Conservation (phyloP, 1,140 invertebrate genomes). For the Calycopis cecrops region DNA sequence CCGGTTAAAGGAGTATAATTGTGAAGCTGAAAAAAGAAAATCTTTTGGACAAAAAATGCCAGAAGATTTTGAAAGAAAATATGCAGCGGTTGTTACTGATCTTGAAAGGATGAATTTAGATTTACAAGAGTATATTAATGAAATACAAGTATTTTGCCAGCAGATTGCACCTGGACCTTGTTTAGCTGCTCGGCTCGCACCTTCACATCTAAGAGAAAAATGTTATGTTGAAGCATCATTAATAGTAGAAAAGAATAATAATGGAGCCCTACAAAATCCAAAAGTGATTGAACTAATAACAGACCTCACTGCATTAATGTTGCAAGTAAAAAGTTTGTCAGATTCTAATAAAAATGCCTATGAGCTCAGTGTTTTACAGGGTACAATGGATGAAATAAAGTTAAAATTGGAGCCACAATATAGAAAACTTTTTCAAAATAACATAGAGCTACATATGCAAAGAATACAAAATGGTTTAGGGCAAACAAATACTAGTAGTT, state of each 20-base stretch:
- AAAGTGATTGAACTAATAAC: conserved; percentile 87
- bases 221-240: conserved; percentile 89
- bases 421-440: conserved; percentile 90
- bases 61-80: conserved; percentile 92
- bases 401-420: conserved; percentile 86
- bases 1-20: conserved; percentile 90
- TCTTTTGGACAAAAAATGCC: conserved; percentile 86
- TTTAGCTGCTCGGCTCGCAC: conserved; percentile 90
- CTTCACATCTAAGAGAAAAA: conserved; percentile 89
- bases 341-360: conserved; percentile 93
- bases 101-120: conserved; percentile 94
- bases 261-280: conserved; percentile 76
- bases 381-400: conserved; percentile 92
- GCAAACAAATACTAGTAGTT: conserved; percentile 49
- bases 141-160: conserved; percentile 89
- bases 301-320: conserved; percentile 91
- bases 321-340: conserved; percentile 94
- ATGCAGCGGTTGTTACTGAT: conserved; percentile 92
- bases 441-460: conserved; percentile 93
- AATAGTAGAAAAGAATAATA: conserved; percentile 87
- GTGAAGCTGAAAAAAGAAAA: conserved; percentile 90
- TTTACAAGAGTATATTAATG: conserved; percentile 89
- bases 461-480: conserved; percentile 91
- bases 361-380: conserved; percentile 94
- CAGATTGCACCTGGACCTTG: conserved; percentile 92